A percentile compares a stretch with the other conserved stretches of the same genome.
phyloP scores from a whole-genome alignment of 1,140 invertebrate species.

The Chionoecetes opilio region DNA sequence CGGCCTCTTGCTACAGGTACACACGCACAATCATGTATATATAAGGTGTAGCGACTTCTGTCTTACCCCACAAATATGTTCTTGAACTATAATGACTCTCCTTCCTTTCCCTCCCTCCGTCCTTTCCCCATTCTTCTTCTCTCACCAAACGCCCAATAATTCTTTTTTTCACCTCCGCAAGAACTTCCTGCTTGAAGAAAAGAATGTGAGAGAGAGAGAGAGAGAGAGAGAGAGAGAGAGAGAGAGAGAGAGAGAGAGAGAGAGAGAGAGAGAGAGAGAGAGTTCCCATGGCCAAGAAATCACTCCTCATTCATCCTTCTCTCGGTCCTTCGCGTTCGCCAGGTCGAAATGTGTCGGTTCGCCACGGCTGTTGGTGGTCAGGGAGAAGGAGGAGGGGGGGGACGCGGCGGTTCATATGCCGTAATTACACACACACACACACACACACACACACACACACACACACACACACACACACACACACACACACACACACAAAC shows the following conservation, averaged over 20 bases:
- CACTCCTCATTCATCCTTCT: neutral
- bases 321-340: neutral
- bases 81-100: too few relatives aligned
- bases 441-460: constrained; percentile 11
- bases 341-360: neutral
- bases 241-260: neutral
- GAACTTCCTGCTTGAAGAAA: constrained; percentile 25
- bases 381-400: neutral
- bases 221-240: neutral
- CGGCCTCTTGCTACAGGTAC: too few relatives aligned
- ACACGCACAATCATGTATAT: too few relatives aligned
- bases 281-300: constrained; percentile 2
- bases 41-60: too few relatives aligned
- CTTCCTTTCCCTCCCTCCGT: neutral
- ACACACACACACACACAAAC: too few relatives aligned
- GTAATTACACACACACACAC: neutral
- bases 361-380: constrained; percentile 1
- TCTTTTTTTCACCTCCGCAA: neutral
- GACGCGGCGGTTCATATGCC: neutral
- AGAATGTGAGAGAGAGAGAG: neutral
- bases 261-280: neutral
- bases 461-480: neutral
- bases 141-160: neutral
- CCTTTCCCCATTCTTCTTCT: neutral
- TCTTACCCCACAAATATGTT: too few relatives aligned